phyloP scores from a whole-genome alignment of 1,140 invertebrate species.

The Bicyclus anynana region DNA sequence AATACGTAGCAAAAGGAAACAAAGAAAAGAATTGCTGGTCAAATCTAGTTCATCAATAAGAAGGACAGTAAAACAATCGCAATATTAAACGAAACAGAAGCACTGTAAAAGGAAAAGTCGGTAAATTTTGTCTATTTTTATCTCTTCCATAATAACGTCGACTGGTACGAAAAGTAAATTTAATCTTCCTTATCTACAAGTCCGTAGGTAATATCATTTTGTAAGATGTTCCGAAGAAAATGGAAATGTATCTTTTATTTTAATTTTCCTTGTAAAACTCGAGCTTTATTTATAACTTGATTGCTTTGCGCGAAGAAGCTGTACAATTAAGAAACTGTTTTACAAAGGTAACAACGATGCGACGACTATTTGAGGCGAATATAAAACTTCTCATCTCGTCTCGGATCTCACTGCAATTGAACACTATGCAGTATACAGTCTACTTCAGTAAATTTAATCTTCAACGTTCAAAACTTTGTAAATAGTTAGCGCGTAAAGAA shows the following conservation, averaged over 20 bases:
- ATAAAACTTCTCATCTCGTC: background rate
- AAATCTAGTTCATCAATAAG: no score
- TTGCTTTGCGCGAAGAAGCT: background rate
- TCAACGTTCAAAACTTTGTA: background rate
- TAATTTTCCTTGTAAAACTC: background rate
- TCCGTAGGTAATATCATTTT: background rate
- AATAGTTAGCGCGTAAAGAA: background rate
- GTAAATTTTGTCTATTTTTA: no score
- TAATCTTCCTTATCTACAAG: background rate
- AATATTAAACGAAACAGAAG: no score
- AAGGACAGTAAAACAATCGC: no score
- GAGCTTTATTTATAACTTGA: constrained; percentile 1
- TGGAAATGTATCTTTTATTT: background rate
- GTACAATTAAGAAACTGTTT: background rate
- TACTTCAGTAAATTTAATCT: background rate
- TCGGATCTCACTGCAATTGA: background rate
- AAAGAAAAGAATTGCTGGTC: no score
- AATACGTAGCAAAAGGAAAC: no score
- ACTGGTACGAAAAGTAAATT: background rate
- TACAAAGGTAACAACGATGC: background rate
- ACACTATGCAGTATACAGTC: background rate
- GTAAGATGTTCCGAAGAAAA: background rate
- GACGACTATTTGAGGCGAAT: background rate
- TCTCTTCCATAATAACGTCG: background rate
- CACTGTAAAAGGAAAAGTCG: no score